phyloP scores from a whole-genome alignment of 1,140 invertebrate genomes.

The Drosophila sp. region DNA sequence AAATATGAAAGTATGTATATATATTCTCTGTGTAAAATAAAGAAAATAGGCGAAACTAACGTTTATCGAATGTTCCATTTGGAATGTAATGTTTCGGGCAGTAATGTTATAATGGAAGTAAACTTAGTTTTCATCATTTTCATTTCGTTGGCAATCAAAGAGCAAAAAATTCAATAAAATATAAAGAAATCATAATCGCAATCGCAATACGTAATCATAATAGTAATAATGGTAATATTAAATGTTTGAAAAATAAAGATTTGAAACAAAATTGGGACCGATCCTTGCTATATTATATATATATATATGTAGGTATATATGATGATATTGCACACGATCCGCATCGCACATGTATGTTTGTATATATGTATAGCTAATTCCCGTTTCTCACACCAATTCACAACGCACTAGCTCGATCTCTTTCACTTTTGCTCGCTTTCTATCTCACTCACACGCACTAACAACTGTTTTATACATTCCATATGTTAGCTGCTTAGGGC shows the following conservation, averaged over 20 bases:
- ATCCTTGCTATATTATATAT: slow-evolving; percentile 1
- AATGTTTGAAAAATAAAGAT: background rate
- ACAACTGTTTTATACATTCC: background rate
- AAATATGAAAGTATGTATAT: background rate
- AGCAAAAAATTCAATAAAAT: slow-evolving; percentile 31
- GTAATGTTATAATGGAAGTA: background rate
- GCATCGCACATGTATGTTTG: background rate
- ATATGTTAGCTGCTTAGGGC: slow-evolving; percentile 6
- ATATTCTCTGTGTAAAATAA: slow-evolving; percentile 14
- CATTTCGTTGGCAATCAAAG: slow-evolving; percentile 46
- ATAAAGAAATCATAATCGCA: background rate
- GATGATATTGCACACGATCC: slow-evolving; percentile 50
- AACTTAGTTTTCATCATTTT: background rate
- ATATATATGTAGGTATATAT: slow-evolving; percentile 22
- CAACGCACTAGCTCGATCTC: slow-evolving; percentile 22
- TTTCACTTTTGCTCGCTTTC: slow-evolving; percentile 21
- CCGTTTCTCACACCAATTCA: slow-evolving; percentile 33
- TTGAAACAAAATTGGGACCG: slow-evolving; percentile 18
- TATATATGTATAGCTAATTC: slow-evolving; percentile 6
- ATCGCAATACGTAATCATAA: background rate
- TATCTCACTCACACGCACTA: slow-evolving; percentile 40
- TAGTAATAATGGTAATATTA: background rate
- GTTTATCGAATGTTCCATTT: slow-evolving; percentile 16
- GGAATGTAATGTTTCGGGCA: slow-evolving; percentile 57
- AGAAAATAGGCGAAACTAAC: slow-evolving; percentile 36